Conservation (phyloP, 2,888 invertebrate species). For the Seira ritae region DNA sequence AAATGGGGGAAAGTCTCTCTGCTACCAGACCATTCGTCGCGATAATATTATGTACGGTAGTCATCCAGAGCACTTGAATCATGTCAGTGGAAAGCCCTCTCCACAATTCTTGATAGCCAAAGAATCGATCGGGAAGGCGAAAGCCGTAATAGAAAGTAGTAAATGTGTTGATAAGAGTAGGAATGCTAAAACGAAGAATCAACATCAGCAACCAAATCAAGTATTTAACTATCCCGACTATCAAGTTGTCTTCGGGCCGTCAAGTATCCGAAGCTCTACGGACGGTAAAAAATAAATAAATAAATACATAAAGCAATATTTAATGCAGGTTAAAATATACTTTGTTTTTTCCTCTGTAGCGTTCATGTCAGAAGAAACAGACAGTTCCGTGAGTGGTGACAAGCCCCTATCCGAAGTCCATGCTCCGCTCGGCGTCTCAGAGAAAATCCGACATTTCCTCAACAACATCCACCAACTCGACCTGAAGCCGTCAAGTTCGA, state of each 20-base stretch:
- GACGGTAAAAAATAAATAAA: conserved; percentile 57
- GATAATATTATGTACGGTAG: conserved; percentile 37
- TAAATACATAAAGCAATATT: not conserved
- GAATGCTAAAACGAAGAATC: not conserved
- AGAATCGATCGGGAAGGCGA: conserved; percentile 13
- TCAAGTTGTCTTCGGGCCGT: conserved; percentile 69
- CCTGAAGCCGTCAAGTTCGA: conserved; percentile 47
- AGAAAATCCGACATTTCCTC: conserved; percentile 66
- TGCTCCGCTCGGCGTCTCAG: conserved; percentile 63
- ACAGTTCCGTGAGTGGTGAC: conserved; percentile 57
- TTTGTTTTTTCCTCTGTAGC: conserved; percentile 32
- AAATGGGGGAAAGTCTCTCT: conserved; percentile 16
- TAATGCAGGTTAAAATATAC: not conserved
- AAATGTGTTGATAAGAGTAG: not conserved
- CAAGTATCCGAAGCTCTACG: conserved; percentile 68
- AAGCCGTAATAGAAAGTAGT: not conserved
- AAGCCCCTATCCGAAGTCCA: conserved; percentile 53
- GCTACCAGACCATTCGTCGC: not conserved
- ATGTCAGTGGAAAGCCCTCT: conserved; percentile 3
- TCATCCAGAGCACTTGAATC: conserved; percentile 48
- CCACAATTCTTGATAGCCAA: not conserved
- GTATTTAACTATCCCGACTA: conserved; percentile 47
- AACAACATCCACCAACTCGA: conserved; percentile 60
- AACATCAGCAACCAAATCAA: not conserved
- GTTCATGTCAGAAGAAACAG: conserved; percentile 59